Evolutionary conservation across 2,888 invertebrate species (phyloP), one percentile per base, ranked within the genome.

Genomic region (Lucinisca nassula): DNA sequence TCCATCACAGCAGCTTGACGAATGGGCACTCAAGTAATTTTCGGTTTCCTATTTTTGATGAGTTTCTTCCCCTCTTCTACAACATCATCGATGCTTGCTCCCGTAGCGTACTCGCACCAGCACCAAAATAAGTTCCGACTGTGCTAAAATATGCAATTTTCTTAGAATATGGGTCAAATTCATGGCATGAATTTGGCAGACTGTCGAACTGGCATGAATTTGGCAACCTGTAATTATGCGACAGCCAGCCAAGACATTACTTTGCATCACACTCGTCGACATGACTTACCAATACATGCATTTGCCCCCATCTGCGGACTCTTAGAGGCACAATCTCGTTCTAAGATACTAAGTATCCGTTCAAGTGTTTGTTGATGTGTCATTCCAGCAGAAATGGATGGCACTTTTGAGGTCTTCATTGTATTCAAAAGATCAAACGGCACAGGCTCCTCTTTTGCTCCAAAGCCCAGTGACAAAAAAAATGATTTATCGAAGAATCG

Each of bases 401-500:
- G 55, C 4, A 21, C 21, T n/a, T 55, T 55, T 14, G 27, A 24
- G 24, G 6, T 61, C 61, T 30, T 10, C 30, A 61, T 30, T 30
- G 61, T 61, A 17, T 61, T 61, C 30, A 61, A 61, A 27, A 61
- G 30, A 61, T 61, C 61, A 61, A 61, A 61, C 27, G 32, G 1
- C 10, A 30, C 27, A 27, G 61, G 61, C 27, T 61, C 27, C 24
- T 35, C 3, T 37, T 6, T 14, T 14, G n/a, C 40, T 8, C 72
- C 38, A n/a, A 38, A 38, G 37, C 72, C 70, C 40, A 79, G 32
- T 14, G 40, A 30, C n/a, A n/a, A 72, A 79, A 79, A 8, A 79
- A 45, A 45, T 58, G 61, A 67, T 67, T 79, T 21, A n/a, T 55
- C 2, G 24, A 27, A 4, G 79, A 79, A 49, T 67, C 30, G 30